A percentile compares a stretch with the other conserved stretches of the same genome.
Conservation (phyloP, 2,888 invertebrate genomes). For the Sialis lutaria region DNA sequence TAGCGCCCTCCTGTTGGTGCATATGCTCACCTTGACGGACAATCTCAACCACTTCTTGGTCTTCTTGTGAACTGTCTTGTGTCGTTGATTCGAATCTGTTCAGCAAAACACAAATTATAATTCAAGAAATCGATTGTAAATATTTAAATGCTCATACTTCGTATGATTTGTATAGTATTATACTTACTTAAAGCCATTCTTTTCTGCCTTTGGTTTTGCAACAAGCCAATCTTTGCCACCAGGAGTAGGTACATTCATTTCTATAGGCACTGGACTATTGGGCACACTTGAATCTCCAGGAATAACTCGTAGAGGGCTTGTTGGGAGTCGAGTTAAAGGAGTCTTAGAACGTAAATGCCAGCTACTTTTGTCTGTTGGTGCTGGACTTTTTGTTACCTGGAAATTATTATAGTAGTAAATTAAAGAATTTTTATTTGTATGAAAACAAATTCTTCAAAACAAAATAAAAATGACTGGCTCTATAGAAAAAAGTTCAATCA, state of each 20-base stretch:
- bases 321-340: conserved; percentile 7
- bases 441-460: too few relatives aligned
- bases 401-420: too few relatives aligned
- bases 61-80: conserved; percentile 23
- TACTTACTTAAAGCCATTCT: conserved; percentile 11
- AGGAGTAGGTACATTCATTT: conserved; percentile 20
- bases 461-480: too few relatives aligned
- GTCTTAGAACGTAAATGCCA: conserved; percentile 7
- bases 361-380: background rate
- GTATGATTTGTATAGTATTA: too few relatives aligned
- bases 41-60: conserved; percentile 35
- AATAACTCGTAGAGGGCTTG: conserved; percentile 11
- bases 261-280: conserved; percentile 30
- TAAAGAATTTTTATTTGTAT: too few relatives aligned
- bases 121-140: too few relatives aligned
- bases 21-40: conserved; percentile 22
- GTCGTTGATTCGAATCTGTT: conserved; percentile 18
- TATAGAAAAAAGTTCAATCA: too few relatives aligned
- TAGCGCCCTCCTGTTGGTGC: conserved; percentile 6
- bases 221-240: conserved; percentile 21
- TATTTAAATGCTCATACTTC: too few relatives aligned
- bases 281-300: conserved; percentile 13
- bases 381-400: background rate
- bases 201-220: conserved; percentile 20
- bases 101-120: too few relatives aligned